These are phyloP conservation scores for Spheniscus mendiculus DNA, from an alignment of 2,113 vertebrate genomes.

Conservation along the genomic window DNA sequence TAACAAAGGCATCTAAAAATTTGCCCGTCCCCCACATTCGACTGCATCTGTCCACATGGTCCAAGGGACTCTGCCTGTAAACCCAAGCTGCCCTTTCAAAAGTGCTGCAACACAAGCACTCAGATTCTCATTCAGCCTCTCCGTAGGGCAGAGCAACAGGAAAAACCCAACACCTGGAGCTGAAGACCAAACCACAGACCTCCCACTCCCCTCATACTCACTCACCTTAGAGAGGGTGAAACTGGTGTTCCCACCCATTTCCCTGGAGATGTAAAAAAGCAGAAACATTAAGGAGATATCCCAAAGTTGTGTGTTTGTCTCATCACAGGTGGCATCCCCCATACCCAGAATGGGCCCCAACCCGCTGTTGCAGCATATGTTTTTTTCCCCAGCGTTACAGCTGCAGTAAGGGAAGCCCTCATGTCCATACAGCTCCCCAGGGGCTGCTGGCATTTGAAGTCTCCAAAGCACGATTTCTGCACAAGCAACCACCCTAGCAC, in stretches of 20 bases:
- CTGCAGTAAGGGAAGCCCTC: neutral
- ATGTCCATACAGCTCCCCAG: neutral
- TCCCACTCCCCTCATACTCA: neutral
- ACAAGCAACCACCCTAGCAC: neutral
- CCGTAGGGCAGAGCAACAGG: neutral
- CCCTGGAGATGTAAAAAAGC: constrained; percentile 29
- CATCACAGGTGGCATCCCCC: neutral
- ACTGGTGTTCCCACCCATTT: constrained; percentile 40
- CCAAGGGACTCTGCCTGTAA: neutral
- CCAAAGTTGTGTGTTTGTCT: neutral
- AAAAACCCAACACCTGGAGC: neutral
- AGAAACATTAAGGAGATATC: neutral
- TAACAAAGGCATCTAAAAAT: neutral
- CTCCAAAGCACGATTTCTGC: neutral
- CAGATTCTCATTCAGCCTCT: neutral
- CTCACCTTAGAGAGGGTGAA: constrained; percentile 63
- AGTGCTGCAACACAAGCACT: neutral
- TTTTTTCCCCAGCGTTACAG: neutral
- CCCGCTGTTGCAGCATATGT: neutral
- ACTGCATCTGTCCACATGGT: neutral
- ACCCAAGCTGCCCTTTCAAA: neutral
- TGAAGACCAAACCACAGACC: neutral
- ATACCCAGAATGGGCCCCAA: neutral
- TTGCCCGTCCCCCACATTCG: neutral
- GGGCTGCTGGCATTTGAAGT: neutral